phyloP scores from a whole-genome alignment of 2,888 invertebrate genomes.

The Allophyes oxyacanthae region DNA sequence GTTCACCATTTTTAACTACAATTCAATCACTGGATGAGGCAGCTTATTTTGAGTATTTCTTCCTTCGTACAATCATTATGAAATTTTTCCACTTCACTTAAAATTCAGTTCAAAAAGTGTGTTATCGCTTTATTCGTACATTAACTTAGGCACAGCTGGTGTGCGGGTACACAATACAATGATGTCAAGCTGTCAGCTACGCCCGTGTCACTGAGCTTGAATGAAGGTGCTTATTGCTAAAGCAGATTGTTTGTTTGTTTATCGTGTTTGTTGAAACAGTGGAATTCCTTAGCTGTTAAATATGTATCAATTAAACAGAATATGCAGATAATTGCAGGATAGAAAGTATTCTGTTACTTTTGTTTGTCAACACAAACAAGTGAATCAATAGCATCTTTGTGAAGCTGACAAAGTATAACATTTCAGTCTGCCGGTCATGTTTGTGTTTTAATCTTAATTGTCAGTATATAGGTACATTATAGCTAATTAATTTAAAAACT shows the following conservation, averaged over 20 bases:
- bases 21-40: slow-evolving; percentile 33
- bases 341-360: slow-evolving; percentile 39
- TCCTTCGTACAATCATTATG: slow-evolving; percentile 64
- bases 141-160: not conserved
- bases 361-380: slow-evolving; percentile 50
- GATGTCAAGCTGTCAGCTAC: slow-evolving; percentile 54
- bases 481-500: not conserved
- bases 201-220: slow-evolving; percentile 62
- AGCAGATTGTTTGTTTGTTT: slow-evolving; percentile 83
- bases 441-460: not conserved
- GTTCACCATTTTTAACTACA: slow-evolving; percentile 80
- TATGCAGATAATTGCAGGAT: slow-evolving; percentile 49
- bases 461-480: not conserved
- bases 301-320: slow-evolving; percentile 70
- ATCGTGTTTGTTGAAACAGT: slow-evolving; percentile 65
- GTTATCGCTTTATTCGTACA: not conserved
- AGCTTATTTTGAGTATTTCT: slow-evolving; percentile 51
- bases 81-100: slow-evolving; percentile 47
- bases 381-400: slow-evolving; percentile 27
- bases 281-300: slow-evolving; percentile 76
- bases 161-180: slow-evolving; percentile 9
- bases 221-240: slow-evolving; percentile 65
- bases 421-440: slow-evolving; percentile 5
- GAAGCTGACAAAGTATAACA: slow-evolving; percentile 9
- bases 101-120: slow-evolving; percentile 31